Evolutionary conservation across 2,113 vertebrate genomes (phyloP).

Genomic region (Dendropsophus ebraccatus): DNA sequence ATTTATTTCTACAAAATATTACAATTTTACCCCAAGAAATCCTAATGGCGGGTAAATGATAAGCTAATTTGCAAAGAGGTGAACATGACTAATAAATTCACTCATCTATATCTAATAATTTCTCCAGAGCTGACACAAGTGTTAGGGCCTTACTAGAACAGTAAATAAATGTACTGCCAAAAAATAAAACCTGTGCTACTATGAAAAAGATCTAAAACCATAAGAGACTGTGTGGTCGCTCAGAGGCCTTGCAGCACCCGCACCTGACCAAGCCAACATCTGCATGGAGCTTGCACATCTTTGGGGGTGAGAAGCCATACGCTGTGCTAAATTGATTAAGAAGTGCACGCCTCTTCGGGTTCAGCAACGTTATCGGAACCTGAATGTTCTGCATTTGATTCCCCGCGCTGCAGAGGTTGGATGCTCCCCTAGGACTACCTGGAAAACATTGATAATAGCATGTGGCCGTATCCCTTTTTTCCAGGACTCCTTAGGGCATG

Average conservation of each 20-base stretch:
- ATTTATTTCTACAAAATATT: not conserved
- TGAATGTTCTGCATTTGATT: too few relatives aligned
- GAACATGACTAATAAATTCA: not conserved
- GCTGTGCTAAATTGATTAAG: too few relatives aligned
- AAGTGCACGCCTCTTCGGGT: too few relatives aligned
- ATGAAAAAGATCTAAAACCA: not conserved
- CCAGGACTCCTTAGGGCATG: too few relatives aligned
- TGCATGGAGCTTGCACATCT: not conserved
- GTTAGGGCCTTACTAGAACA: not conserved
- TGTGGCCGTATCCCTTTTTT: too few relatives aligned
- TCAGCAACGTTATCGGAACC: too few relatives aligned
- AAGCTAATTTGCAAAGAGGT: not conserved
- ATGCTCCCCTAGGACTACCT: too few relatives aligned
- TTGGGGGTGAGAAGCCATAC: too few relatives aligned
- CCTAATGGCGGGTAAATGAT: not conserved
- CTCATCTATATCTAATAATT: not conserved
- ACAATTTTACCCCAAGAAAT: not conserved
- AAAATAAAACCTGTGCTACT: not conserved
- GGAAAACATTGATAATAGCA: too few relatives aligned
- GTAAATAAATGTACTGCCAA: not conserved
- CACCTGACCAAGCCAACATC: not conserved
- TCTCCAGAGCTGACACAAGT: not conserved
- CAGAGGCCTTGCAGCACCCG: not conserved
- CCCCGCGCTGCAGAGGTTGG: too few relatives aligned
- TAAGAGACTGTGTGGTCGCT: not conserved